These are phyloP conservation scores for Microctenopoma stevenorrisi DNA, from an alignment of 2,797 vertebrate species.

Conservation along the genomic window DNA sequence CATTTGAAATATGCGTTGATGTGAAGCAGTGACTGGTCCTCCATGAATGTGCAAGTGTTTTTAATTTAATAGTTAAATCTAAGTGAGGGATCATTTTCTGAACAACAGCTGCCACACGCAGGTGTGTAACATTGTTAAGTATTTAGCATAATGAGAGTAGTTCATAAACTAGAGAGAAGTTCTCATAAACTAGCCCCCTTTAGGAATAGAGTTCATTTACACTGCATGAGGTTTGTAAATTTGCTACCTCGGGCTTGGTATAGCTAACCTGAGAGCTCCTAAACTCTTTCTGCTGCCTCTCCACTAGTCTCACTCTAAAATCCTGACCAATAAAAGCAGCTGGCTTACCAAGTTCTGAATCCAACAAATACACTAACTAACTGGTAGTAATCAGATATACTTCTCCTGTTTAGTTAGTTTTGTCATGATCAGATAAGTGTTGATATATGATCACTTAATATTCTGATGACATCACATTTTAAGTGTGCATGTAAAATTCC, in stretches of 20 bases:
- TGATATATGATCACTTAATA: too few species aligned
- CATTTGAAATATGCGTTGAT: background rate
- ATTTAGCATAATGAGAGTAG: conserved; percentile 33
- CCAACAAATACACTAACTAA: too few species aligned
- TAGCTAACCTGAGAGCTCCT: conserved; percentile 45
- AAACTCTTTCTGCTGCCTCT: conserved; percentile 30
- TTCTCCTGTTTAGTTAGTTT: too few species aligned
- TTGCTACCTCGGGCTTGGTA: conserved; percentile 43
- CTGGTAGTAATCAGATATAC: too few species aligned
- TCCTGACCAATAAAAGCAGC: background rate
- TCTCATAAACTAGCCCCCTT: conserved; percentile 23
- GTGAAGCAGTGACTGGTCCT: background rate
- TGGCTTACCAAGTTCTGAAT: too few species aligned
- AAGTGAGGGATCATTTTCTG: conserved; percentile 14
- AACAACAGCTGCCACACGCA: conserved; percentile 34
- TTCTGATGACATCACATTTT: too few species aligned
- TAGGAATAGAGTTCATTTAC: conserved; percentile 41
- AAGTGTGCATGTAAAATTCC: too few species aligned
- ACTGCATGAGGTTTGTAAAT: conserved; percentile 44
- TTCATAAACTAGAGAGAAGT: too few species aligned
- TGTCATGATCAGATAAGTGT: too few species aligned
- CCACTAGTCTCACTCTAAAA: background rate
- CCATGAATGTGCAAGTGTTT: background rate
- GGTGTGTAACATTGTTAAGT: conserved; percentile 38
- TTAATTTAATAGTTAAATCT: conserved; percentile 24